Percentiles rank a stretch among this genome's conserved stretches.
Evolutionary conservation across 1,140 invertebrate species (phyloP).

Genomic region (Ceratitis capitata): DNA sequence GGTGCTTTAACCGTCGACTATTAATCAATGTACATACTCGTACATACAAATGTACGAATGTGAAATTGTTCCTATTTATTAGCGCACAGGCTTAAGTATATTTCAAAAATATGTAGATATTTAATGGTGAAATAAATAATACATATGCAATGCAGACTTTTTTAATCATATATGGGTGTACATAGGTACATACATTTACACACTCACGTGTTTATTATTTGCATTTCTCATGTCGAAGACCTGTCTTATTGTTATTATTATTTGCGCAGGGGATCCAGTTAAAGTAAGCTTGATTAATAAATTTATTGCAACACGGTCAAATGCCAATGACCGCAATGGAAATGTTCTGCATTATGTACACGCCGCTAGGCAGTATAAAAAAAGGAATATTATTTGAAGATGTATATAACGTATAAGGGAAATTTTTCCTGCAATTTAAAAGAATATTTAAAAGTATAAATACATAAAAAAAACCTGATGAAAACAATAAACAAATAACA

Average conservation of each 20-base stretch:
- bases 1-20: too few species aligned
- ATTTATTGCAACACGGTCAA: constrained; percentile 3
- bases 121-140: too few species aligned
- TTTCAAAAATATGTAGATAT: too few species aligned
- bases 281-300: constrained; percentile 5
- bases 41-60: not conserved
- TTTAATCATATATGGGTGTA: not conserved
- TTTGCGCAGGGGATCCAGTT: not conserved
- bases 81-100: not conserved
- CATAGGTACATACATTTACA: not conserved
- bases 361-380: not conserved
- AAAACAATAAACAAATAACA: too few species aligned
- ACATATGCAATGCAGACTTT: not conserved
- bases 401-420: not conserved
- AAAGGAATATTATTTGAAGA: not conserved
- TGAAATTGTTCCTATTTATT: not conserved
- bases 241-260: too few species aligned
- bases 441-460: too few species aligned
- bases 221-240: constrained; percentile 17
- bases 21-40: too few species aligned
- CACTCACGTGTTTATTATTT: not conserved
- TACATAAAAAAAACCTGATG: too few species aligned
- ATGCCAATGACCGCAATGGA: not conserved
- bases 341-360: not conserved
- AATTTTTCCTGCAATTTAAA: not conserved